Base-by-base conservation (phyloP, 2,888 invertebrate species). In the Yponomeuta malinellus region DNA sequence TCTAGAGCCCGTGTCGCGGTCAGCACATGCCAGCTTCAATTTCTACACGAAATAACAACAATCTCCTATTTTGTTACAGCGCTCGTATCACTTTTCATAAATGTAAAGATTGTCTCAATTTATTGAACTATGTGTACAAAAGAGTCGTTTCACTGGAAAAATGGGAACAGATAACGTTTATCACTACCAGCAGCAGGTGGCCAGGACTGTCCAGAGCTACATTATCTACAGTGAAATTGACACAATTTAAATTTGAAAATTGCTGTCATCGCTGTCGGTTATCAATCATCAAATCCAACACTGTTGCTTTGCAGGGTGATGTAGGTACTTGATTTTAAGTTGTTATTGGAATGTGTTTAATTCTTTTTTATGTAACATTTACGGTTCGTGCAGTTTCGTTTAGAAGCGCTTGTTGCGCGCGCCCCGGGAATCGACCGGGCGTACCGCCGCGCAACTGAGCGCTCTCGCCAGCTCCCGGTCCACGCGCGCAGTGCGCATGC, bases 371-470 rank as follows among this genome's bases (percentile, higher is more conserved):
- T 77, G 74, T 73, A 78, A 77, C 73, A 71, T 79, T 83, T 81
- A 81, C 81, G 82, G 83, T 79, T 80, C 76, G 79, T 80, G 81
- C 78, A 80, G 78, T 80, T 81, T 75, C 73, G 69, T 48, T 48
- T 48, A 76, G 77, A 78, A 76, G 76, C 74, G 75, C 72, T 78
- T 77, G 76, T 81, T 77, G 81, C 83, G 84, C 84, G 86, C 85
- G 81, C 84, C 84, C 85, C 79, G 85, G 84, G 87, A 87, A 90
- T 90, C 91, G 91, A 90, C 90, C 91, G 84, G 85, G 88, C 87
- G 83, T 86, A 85, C 86, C 88, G 88, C 84, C 88, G 90, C 89
- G 86, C 86, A 89, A 92, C 91, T 92, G 90, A 90, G 70, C 84
- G 85, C 81, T 69, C 79, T 80, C 78, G 77, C 76, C 73, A 76